A percentile compares a stretch with the other conserved stretches of the same genome.
Evolutionary conservation across 1,140 invertebrate genomes (phyloP).

Genomic region (Orius laevigatus): DNA sequence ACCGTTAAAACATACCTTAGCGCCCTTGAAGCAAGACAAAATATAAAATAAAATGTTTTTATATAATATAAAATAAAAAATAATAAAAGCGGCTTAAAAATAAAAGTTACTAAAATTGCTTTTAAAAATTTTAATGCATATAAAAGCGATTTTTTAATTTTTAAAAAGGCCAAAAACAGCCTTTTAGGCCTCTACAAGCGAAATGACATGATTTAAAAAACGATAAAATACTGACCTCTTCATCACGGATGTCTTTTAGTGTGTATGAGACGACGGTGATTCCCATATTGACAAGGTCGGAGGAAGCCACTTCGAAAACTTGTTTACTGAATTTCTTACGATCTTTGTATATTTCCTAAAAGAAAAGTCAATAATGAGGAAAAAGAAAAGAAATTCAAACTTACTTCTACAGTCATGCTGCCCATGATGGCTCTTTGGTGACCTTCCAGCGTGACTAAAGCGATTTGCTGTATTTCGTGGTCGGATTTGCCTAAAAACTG

Average conservation of each 20-base stretch:
- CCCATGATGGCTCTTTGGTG: conserved; percentile 98
- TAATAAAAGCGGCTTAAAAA: background rate
- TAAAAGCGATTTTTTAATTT: background rate
- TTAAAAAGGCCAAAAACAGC: background rate
- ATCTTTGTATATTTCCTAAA: conserved; percentile 92
- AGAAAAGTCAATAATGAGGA: conserved; percentile 10
- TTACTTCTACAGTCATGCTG: conserved; percentile 90
- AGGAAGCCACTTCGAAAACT: conserved; percentile 86
- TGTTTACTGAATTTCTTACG: conserved; percentile 97
- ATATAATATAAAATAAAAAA: conserved; percentile 18
- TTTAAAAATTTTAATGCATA: background rate
- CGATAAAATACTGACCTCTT: conserved; percentile 55
- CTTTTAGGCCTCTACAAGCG: background rate
- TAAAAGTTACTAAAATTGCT: conserved; percentile 4
- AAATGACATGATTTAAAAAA: background rate
- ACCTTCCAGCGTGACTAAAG: conserved; percentile 88
- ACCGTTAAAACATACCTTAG: conserved; percentile 37
- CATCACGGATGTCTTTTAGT: conserved; percentile 91
- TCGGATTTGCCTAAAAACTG: conserved; percentile 90
- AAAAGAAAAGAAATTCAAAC: conserved; percentile 9
- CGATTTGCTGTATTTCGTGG: conserved; percentile 79
- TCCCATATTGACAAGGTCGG: conserved; percentile 94
- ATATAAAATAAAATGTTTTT: no score
- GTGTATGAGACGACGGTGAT: conserved; percentile 97
- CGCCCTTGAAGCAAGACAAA: conserved; percentile 40